Conservation (phyloP, 2,888 invertebrate genomes). For the Dryomyza anilis region DNA sequence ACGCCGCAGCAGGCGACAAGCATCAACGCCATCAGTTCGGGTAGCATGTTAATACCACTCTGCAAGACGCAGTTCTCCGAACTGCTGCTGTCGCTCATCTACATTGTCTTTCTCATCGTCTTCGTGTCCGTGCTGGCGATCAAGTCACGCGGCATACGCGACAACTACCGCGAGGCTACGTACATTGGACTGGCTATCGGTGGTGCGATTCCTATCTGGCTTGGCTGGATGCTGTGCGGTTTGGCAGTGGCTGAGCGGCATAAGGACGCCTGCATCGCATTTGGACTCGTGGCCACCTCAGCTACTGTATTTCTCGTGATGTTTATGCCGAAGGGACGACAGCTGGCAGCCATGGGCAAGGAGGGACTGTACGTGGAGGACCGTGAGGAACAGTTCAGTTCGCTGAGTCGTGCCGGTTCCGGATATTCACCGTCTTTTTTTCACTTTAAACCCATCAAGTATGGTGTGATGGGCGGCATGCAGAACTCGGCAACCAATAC, state of each 20-base stretch:
- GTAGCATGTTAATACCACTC: conserved; percentile 58
- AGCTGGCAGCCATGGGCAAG: conserved; percentile 89
- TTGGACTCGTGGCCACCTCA: conserved; percentile 84
- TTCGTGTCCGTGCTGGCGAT: conserved; percentile 85
- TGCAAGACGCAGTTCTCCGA: conserved; percentile 75
- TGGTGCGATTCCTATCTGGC: conserved; percentile 85
- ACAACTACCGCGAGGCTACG: conserved; percentile 91
- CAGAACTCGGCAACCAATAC: conserved; percentile 59
- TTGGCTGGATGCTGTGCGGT: conserved; percentile 83
- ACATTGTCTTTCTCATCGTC: conserved; percentile 83
- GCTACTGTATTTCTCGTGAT: conserved; percentile 87
- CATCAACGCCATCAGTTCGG: conserved; percentile 49
- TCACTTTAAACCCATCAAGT: conserved; percentile 88
- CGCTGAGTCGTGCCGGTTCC: conserved; percentile 76
- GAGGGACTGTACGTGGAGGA: conserved; percentile 84
- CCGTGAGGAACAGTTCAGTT: conserved; percentile 82
- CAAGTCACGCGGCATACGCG: conserved; percentile 85
- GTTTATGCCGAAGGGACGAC: conserved; percentile 92
- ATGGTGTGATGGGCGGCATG: conserved; percentile 70
- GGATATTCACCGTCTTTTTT: conserved; percentile 91
- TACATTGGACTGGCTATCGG: conserved; percentile 90
- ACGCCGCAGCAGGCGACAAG: conserved; percentile 43
- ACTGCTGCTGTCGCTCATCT: conserved; percentile 77
- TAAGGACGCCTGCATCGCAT: conserved; percentile 87
- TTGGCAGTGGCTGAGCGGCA: conserved; percentile 78